A percentile compares a stretch with the other conserved stretches of the same genome.
Conservation (phyloP, 2,113 vertebrate genomes). For the Pachycephala philippinensis region DNA sequence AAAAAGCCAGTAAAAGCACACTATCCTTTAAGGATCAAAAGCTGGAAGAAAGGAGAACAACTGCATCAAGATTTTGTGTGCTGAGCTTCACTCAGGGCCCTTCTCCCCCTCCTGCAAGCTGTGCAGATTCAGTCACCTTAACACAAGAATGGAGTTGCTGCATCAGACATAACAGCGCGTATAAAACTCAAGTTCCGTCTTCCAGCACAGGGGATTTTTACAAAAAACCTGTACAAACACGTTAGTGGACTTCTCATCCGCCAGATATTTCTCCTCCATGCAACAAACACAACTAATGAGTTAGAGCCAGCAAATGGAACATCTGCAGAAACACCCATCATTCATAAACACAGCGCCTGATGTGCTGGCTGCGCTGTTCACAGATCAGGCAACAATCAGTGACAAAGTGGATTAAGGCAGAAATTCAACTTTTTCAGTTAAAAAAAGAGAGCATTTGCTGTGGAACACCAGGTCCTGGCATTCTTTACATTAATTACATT, state of each 20-base stretch:
- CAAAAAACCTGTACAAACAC: not conserved
- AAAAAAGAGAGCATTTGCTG: not conserved
- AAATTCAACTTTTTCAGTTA: not conserved
- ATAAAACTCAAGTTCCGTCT: not conserved
- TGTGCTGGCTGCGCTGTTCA: accelerated
- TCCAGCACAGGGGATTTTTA: not conserved
- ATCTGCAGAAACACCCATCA: not conserved
- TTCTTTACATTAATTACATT: not conserved
- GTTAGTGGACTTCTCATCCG: not conserved
- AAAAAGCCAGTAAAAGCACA: not conserved
- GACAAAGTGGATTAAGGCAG: not conserved
- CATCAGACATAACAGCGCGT: accelerated
- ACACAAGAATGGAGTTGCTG: not conserved
- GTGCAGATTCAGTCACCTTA: not conserved
- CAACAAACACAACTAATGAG: not conserved
- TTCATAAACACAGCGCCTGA: not conserved
- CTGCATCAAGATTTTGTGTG: not conserved
- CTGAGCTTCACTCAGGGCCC: not conserved
- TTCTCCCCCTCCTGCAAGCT: not conserved
- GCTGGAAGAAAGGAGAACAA: not conserved
- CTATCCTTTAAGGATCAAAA: not conserved
- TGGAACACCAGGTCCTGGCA: not conserved
- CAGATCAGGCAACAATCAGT: not conserved
- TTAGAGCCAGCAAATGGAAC: not conserved
- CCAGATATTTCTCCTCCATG: not conserved